Evolutionary conservation across 2,888 invertebrate species (phyloP).

Genomic region (Ochlodes sylvanus): DNA sequence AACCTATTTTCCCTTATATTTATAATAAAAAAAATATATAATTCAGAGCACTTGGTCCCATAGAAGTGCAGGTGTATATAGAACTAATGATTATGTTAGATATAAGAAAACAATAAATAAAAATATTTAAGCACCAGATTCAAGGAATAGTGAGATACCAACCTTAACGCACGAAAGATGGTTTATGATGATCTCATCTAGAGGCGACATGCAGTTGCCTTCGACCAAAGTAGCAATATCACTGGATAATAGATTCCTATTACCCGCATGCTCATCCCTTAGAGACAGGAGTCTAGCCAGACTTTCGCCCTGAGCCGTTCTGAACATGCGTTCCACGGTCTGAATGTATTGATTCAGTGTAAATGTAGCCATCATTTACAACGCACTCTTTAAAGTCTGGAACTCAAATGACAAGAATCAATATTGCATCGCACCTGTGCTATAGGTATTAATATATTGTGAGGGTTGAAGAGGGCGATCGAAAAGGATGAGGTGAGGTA

Average conservation of each 20-base stretch:
- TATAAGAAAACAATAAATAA: too few relatives aligned
- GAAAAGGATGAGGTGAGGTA: slow-evolving; percentile 7
- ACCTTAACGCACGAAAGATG: slow-evolving; percentile 90
- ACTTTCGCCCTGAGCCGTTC: slow-evolving; percentile 85
- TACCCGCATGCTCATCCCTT: slow-evolving; percentile 89
- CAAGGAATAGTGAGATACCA: slow-evolving; percentile 41
- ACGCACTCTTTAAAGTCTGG: slow-evolving; percentile 24
- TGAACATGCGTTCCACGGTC: slow-evolving; percentile 86
- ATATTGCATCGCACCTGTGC: slow-evolving; percentile 30
- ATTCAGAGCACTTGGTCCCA: too few relatives aligned
- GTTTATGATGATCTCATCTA: slow-evolving; percentile 90
- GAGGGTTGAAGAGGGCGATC: slow-evolving; percentile 12
- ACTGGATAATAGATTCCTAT: slow-evolving; percentile 88
- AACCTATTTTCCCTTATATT: too few relatives aligned
- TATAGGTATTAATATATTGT: slow-evolving; percentile 20
- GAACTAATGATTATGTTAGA: too few relatives aligned
- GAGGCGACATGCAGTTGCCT: slow-evolving; percentile 88
- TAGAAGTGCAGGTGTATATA: too few relatives aligned
- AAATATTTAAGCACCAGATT: neutral
- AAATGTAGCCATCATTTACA: slow-evolving; percentile 54
- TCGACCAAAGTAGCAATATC: slow-evolving; percentile 89
- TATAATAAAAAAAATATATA: too few relatives aligned
- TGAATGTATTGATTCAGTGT: slow-evolving; percentile 74
- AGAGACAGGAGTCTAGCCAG: slow-evolving; percentile 87
- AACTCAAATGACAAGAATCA: slow-evolving; percentile 26